A percentile compares a stretch with the other conserved stretches of the same genome.
Conservation (phyloP, 53 echinoderm and acorn worm species). For the Luidia sarsii region DNA sequence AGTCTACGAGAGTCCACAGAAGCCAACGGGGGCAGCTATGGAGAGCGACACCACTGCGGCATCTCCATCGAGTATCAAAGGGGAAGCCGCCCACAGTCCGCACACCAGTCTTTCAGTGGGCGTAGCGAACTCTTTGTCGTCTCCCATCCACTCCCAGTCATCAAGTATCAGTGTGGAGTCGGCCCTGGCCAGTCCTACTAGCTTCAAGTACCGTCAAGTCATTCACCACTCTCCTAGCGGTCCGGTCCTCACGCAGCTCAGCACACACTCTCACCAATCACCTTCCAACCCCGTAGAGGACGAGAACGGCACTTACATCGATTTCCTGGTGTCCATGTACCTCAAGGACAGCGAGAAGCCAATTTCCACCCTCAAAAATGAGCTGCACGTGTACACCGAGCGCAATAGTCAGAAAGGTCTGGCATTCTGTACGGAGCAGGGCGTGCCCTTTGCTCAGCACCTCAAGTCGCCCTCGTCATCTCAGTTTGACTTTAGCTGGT, state of each 20-base stretch:
- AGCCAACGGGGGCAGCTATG: slow-evolving; percentile 10
- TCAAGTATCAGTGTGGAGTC: not conserved
- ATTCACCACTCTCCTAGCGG: slow-evolving; percentile 12
- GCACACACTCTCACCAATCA: slow-evolving; percentile 41
- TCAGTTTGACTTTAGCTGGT: slow-evolving; percentile 64
- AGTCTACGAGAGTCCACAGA: slow-evolving; percentile 27
- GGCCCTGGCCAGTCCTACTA: not conserved
- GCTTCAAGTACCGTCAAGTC: slow-evolving; percentile 14
- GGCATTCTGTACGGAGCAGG: slow-evolving; percentile 31
- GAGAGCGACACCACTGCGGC: not conserved
- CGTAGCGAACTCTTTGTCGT: not conserved
- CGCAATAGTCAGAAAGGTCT: slow-evolving; percentile 43
- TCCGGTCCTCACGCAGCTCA: slow-evolving; percentile 65
- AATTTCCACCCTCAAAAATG: slow-evolving; percentile 85
- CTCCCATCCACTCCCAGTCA: not conserved
- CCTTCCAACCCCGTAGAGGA: slow-evolving; percentile 26
- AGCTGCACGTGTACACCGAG: slow-evolving; percentile 88
- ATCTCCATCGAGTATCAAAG: slow-evolving; percentile 17
- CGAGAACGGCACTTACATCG: slow-evolving; percentile 82
- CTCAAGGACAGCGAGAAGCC: slow-evolving; percentile 83
- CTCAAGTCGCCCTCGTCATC: slow-evolving; percentile 35
- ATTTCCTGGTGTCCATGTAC: slow-evolving; percentile 92
- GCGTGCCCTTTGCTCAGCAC: slow-evolving; percentile 11
- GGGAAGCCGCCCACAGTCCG: not conserved
- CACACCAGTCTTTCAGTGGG: slow-evolving; percentile 7